Base-by-base conservation (phyloP, 1,140 invertebrate genomes). In the Trachymyrmex cornetzi region DNA sequence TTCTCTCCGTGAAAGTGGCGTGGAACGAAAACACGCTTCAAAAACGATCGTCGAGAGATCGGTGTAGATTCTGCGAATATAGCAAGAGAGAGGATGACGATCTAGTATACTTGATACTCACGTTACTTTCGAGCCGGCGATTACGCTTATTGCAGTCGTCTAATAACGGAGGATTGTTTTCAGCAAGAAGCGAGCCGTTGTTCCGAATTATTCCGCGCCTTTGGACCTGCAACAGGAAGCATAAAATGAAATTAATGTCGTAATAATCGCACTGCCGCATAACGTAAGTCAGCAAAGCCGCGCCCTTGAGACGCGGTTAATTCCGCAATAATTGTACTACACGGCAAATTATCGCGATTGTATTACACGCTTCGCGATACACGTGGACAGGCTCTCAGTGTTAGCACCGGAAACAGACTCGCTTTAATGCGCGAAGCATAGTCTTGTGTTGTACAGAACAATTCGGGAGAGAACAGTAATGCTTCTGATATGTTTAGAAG, bases 191-290 rank as follows among this genome's bases (percentile, higher is more conserved):
- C 55, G 44, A 79, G 89, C 81, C 86, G 89, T 90, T 88, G 89
- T 55, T 82, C 72, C 90, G 77, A 88, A 91, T 90, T 90, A 90
- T 88, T 86, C 89, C 90, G 77, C 64, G 82, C 57, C 71, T 86
- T 61, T 57, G 66, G 75, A 86, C 74, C 89, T 91, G 89, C 89
- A 91, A 91, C 89, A 88, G 90, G 87, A 74, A 57, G 87, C 87
- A 85, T 87, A 90, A 88, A 90, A 90, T 44, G 87, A 91, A 91
- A 91, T 91, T 90, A 91, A 91, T 90, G 84, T 80, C 59, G 84
- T 53, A 90, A 90, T 91, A 91, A 91, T 90, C 89, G 84, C 90
- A 57, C 38, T 11, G 61, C 50, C 77, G 87, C 50, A 44, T 63
- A 66, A 71, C 59, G 88, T 89, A 87, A 87, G 87, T 79, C 85